Percentiles rank a stretch among this genome's conserved stretches.
These are phyloP conservation scores for Campylorhamphus procurvoides DNA, from an alignment of 2,113 vertebrate genomes.

Conservation along the genomic window DNA sequence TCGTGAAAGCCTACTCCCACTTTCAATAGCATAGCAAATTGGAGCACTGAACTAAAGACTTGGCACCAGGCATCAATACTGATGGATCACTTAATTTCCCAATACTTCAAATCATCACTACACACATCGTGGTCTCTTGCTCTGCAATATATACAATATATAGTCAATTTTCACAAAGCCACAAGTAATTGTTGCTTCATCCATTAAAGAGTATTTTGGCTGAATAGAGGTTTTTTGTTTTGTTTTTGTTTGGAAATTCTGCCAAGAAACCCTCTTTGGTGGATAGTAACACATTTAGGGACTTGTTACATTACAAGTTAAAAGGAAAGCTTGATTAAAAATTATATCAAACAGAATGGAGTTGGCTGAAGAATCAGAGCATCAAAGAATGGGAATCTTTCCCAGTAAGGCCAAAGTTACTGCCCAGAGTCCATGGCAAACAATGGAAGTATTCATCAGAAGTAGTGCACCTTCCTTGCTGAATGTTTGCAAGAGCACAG, in stretches of 20 bases:
- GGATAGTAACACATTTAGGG: constrained; percentile 67
- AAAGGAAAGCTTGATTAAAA: constrained; percentile 59
- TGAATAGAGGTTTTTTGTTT: constrained; percentile 46
- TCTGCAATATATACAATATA: constrained; percentile 36
- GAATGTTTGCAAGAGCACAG: background rate
- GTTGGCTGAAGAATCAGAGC: constrained; percentile 37
- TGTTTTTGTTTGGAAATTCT: constrained; percentile 59
- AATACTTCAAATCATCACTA: constrained; percentile 57
- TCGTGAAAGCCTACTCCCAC: constrained; percentile 25
- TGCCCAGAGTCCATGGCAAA: constrained; percentile 53
- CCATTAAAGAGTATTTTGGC: constrained; percentile 62
- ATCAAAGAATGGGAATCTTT: constrained; percentile 69
- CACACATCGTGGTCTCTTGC: constrained; percentile 30
- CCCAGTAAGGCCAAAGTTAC: constrained; percentile 59
- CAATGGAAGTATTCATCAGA: constrained; percentile 68
- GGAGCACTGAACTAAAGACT: constrained; percentile 1
- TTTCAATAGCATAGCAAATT: constrained; percentile 12
- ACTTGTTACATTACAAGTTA: constrained; percentile 73
- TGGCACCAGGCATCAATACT: constrained; percentile 34
- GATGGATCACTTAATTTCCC: constrained; percentile 53
- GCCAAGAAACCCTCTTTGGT: constrained; percentile 65
- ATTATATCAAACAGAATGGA: constrained; percentile 64
- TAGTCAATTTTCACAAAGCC: constrained; percentile 58
- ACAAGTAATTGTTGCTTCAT: constrained; percentile 65
- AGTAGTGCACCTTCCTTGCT: constrained; percentile 1